A percentile compares a stretch with the other conserved stretches of the same genome.
These are phyloP conservation scores for Pterostichus niger DNA, from an alignment of 2,888 invertebrate species.

Conservation along the genomic window DNA sequence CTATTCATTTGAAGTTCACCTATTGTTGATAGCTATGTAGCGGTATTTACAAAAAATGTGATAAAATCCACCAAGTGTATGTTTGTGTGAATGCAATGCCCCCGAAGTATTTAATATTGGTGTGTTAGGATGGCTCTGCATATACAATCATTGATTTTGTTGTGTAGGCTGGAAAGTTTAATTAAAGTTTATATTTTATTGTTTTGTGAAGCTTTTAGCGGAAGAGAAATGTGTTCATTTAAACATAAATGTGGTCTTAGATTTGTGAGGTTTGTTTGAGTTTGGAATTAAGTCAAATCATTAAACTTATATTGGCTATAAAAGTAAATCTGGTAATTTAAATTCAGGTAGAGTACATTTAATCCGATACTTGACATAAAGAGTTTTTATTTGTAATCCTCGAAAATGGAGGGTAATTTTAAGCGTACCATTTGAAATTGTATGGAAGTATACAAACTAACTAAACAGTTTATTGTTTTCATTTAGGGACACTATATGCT, in stretches of 20 bases:
- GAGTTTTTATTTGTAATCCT: not conserved
- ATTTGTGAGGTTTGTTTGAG: not conserved
- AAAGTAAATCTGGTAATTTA: constrained; percentile 1
- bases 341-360: constrained; percentile 1
- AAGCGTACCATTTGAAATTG: too few species aligned
- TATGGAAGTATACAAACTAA: too few species aligned
- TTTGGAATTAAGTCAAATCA: constrained; percentile 9
- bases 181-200: not conserved
- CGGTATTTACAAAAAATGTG: constrained; percentile 1
- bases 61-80: not conserved
- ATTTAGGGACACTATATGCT: too few species aligned
- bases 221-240: constrained; percentile 6
- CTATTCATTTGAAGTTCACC: constrained; percentile 15
- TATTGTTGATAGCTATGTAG: not conserved
- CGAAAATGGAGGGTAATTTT: too few species aligned
- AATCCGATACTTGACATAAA: not conserved
- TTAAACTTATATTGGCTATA: not conserved
- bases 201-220: not conserved
- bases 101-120: too few species aligned
- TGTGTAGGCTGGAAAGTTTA: not conserved
- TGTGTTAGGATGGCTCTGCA: too few species aligned
- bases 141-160: too few species aligned
- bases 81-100: not conserved
- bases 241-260: too few species aligned
- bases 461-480: too few species aligned